These are phyloP conservation scores for Eriosoma lanigerum DNA, from an alignment of 1,140 invertebrate genomes.

Conservation along the genomic window DNA sequence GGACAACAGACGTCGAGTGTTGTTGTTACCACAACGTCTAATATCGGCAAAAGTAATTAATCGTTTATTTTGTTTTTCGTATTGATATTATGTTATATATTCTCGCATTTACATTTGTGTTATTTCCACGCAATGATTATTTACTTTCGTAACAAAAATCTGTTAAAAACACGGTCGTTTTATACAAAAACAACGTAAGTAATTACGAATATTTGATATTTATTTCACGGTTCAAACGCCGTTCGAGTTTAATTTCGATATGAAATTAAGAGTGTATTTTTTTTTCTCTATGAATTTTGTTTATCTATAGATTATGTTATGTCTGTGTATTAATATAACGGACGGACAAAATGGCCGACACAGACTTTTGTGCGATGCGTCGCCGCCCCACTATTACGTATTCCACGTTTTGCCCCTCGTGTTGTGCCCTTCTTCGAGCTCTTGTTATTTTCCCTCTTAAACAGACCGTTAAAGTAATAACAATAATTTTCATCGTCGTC, in stretches of 20 bases:
- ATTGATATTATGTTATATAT: background rate
- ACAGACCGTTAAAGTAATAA: conserved; percentile 12
- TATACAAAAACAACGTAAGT: too few species aligned
- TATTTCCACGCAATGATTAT: too few species aligned
- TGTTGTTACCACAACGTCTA: background rate
- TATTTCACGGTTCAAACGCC: too few species aligned
- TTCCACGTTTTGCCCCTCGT: conserved; percentile 5
- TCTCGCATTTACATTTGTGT: too few species aligned
- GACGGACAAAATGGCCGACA: conserved; percentile 35
- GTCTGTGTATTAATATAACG: too few species aligned
- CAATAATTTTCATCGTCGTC: background rate
- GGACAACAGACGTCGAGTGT: conserved; percentile 28
- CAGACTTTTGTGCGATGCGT: conserved; percentile 5
- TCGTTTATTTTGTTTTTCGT: background rate
- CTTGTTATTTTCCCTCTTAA: background rate
- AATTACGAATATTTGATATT: too few species aligned
- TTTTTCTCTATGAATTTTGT: too few species aligned
- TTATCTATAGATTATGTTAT: too few species aligned
- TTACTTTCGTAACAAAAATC: too few species aligned
- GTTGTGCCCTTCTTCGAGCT: conserved; percentile 11
- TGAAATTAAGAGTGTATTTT: too few species aligned
- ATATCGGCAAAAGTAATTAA: conserved; percentile 38
- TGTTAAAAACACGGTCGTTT: too few species aligned
- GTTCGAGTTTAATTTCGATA: too few species aligned
- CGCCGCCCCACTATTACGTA: background rate